Evolutionary conservation across 2,888 invertebrate genomes (phyloP), one percentile per base, ranked within the genome.

Genomic region (Scaptodrosophila latifasciaeformis): DNA sequence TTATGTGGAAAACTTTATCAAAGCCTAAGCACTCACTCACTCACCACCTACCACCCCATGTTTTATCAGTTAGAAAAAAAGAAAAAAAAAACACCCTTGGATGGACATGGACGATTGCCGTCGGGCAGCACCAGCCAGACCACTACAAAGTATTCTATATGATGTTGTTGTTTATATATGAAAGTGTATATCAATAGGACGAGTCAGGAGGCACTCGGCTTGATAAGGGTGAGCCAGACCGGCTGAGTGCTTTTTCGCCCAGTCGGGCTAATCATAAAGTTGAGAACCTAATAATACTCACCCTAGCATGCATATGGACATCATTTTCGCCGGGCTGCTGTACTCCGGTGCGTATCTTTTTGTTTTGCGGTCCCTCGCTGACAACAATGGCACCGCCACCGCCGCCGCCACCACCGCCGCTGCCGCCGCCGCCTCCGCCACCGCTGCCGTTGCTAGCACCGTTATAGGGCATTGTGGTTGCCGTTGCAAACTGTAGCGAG

Each of bases 301-400:
- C 85, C 85, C 85, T 75, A 65, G 76, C 77, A 68, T 83, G 82
- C 78, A 85, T 83, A 62, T 81, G 84, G 63, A 76, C 80, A 69
- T 85, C 85, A 44, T 76, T 79, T 24, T 86, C 86, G 50, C 83
- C 82, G 46, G 84, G 65, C 78, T 85, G 86, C 64, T 84, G 85
- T 54, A 84, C 85, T 18, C 85, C 86, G 59, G 86, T 86, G 54
- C 86, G 85, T 67, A 86, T 86, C 68, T 85, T 86, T 72, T 86
- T 86, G 55, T 85, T 86, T 65, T 86, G 86, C 67, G 86, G 86
- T 54, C 86, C 86, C 68, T 86, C 86, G 59, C 78, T 82, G 56
- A 83, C 81, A 24, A 81, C 81, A 21, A 81, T 78, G 49, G 82
- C 71, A 54, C 82, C 82, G 47, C 85, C 84, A 21, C 84, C 84